phyloP scores from a whole-genome alignment of 2,797 vertebrate genomes.

The Chloroceryle amazona region DNA sequence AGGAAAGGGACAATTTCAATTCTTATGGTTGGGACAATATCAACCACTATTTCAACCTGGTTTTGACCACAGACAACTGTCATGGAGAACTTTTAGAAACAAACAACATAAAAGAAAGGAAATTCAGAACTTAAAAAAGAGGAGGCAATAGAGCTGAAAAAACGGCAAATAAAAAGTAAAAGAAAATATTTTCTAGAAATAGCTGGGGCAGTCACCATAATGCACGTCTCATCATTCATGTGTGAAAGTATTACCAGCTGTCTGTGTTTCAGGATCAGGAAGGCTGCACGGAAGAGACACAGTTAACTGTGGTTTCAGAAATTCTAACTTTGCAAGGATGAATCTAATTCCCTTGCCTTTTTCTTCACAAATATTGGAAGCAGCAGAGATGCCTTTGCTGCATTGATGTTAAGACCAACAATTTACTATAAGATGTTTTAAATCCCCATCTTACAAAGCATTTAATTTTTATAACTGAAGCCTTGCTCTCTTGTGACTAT shows the following conservation, averaged over 20 bases:
- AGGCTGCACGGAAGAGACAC: neutral
- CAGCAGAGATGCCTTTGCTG: neutral
- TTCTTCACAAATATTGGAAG: neutral
- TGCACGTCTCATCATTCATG: neutral
- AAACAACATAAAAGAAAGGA: neutral
- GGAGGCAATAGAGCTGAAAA: neutral
- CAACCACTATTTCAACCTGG: neutral
- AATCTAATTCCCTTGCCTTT: constrained; percentile 14
- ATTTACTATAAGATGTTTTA: neutral
- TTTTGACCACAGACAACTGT: neutral
- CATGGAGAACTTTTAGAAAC: neutral
- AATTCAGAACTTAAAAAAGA: neutral
- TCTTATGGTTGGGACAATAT: neutral
- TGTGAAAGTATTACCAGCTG: neutral
- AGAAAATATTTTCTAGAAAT: neutral
- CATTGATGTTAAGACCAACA: neutral
- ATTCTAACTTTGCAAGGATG: neutral
- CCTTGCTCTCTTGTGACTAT: constrained; percentile 23
- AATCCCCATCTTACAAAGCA: neutral
- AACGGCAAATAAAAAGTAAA: neutral
- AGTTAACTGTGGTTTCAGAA: neutral
- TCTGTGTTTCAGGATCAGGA: neutral
- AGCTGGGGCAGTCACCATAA: neutral
- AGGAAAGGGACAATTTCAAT: neutral
- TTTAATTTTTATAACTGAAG: constrained; percentile 35